These are phyloP conservation scores for Telenomus remus DNA, from an alignment of 1,140 invertebrate species.

Conservation along the genomic window DNA sequence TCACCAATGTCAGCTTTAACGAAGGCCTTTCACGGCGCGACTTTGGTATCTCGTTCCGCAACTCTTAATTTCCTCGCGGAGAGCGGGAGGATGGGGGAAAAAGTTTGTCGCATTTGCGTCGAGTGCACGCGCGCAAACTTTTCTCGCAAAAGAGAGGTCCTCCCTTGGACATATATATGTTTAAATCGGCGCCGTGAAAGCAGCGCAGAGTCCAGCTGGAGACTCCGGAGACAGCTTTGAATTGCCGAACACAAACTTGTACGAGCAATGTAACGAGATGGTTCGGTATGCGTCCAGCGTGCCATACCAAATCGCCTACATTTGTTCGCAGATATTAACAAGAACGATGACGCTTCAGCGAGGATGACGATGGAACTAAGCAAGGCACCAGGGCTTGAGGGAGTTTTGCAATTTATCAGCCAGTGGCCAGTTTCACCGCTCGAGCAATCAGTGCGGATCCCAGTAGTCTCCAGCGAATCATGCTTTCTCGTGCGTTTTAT, in stretches of 20 bases:
- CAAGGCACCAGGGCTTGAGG: conserved; percentile 35
- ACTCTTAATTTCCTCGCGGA: conserved; percentile 47
- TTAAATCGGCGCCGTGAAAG: conserved; percentile 52
- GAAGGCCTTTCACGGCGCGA: conserved; percentile 44
- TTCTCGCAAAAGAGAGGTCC: conserved; percentile 37
- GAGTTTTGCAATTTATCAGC: conserved; percentile 69
- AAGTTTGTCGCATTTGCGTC: conserved; percentile 33
- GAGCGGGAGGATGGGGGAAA: conserved; percentile 8
- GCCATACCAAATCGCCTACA: conserved; percentile 42
- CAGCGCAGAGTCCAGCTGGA: conserved; percentile 40
- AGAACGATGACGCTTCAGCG: conserved; percentile 26
- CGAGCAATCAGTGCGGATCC: conserved; percentile 67
- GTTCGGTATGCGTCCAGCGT: conserved; percentile 52
- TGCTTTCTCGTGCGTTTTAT: conserved; percentile 60
- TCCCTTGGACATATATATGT: conserved; percentile 55
- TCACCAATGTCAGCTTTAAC: conserved; percentile 44
- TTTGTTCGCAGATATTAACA: conserved; percentile 53
- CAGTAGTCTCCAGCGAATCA: conserved; percentile 63
- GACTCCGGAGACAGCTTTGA: conserved; percentile 63
- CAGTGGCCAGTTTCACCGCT: conserved; percentile 55
- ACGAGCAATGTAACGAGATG: conserved; percentile 57
- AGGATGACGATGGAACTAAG: neutral
- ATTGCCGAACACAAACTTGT: conserved; percentile 60
- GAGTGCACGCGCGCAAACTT: conserved; percentile 52
- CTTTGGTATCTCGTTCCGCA: conserved; percentile 26